Conservation (phyloP, 2,888 invertebrate genomes). For the Hirtodrosophila trivittata region DNA sequence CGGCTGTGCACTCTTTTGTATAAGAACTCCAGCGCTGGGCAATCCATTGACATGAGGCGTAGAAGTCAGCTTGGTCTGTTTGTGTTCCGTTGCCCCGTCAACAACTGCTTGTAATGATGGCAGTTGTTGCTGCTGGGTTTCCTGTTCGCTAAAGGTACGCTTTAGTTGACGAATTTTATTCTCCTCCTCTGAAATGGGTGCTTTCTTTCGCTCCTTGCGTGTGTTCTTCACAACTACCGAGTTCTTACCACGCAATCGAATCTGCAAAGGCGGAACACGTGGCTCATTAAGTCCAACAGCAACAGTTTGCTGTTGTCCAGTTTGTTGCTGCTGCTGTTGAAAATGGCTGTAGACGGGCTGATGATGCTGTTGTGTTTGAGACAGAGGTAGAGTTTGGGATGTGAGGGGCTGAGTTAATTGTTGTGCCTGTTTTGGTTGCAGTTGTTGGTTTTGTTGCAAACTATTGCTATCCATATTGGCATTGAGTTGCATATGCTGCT, state of each 20-base stretch:
- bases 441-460: slow-evolving; percentile 49
- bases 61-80: slow-evolving; percentile 63
- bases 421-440: slow-evolving; percentile 32
- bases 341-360: slow-evolving; percentile 50
- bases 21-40: slow-evolving; percentile 49
- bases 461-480: slow-evolving; percentile 50
- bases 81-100: slow-evolving; percentile 51
- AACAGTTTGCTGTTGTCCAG: slow-evolving; percentile 32
- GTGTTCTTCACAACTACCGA: slow-evolving; percentile 93
- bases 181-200: slow-evolving; percentile 42
- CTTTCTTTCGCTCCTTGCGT: slow-evolving; percentile 88
- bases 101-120: slow-evolving; percentile 11
- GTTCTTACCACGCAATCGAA: slow-evolving; percentile 90
- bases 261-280: slow-evolving; percentile 94
- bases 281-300: slow-evolving; percentile 86
- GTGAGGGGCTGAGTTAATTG: slow-evolving; percentile 16
- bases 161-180: slow-evolving; percentile 81
- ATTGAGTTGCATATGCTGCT: slow-evolving; percentile 44
- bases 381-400: slow-evolving; percentile 16
- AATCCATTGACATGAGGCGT: slow-evolving; percentile 63
- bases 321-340: slow-evolving; percentile 43
- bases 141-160: slow-evolving; percentile 56
- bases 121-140: slow-evolving; percentile 46
- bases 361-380: slow-evolving; percentile 22
- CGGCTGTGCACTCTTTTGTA: slow-evolving; percentile 51